Conservation (phyloP, 2,888 invertebrate genomes). For the Aporophyla nigra region DNA sequence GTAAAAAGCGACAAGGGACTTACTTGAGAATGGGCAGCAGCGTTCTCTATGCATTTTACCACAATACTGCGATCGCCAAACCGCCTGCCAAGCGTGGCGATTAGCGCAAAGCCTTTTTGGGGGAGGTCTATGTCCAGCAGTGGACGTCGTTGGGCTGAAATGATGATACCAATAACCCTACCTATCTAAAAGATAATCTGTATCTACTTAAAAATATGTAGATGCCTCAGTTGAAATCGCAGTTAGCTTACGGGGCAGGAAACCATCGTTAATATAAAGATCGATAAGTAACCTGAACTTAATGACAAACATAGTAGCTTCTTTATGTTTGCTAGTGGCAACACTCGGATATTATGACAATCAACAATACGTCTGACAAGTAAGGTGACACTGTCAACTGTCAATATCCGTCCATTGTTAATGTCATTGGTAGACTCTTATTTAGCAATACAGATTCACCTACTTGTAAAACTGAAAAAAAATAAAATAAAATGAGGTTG, state of each 20-base stretch:
- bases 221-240: neutral
- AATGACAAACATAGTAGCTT: neutral
- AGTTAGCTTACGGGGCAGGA: constrained; percentile 7
- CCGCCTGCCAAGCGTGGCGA: too few relatives aligned
- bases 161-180: too few relatives aligned
- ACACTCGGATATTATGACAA: neutral
- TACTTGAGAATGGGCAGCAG: too few relatives aligned
- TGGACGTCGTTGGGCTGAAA: too few relatives aligned
- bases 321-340: constrained; percentile 14
- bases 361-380: neutral
- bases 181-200: neutral
- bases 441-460: too few relatives aligned
- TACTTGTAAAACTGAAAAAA: too few relatives aligned
- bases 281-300: constrained; percentile 10
- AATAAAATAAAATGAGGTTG: too few relatives aligned
- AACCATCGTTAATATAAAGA: neutral
- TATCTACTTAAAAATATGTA: neutral
- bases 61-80: too few relatives aligned
- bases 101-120: too few relatives aligned
- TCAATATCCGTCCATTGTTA: constrained; percentile 32
- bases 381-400: constrained; percentile 16
- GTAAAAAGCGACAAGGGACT: too few relatives aligned
- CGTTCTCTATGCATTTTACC: too few relatives aligned
- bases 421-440: neutral
- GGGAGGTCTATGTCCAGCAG: too few relatives aligned